Conservation (phyloP, 2,888 invertebrate species). For the Cartodere bifasciata region DNA sequence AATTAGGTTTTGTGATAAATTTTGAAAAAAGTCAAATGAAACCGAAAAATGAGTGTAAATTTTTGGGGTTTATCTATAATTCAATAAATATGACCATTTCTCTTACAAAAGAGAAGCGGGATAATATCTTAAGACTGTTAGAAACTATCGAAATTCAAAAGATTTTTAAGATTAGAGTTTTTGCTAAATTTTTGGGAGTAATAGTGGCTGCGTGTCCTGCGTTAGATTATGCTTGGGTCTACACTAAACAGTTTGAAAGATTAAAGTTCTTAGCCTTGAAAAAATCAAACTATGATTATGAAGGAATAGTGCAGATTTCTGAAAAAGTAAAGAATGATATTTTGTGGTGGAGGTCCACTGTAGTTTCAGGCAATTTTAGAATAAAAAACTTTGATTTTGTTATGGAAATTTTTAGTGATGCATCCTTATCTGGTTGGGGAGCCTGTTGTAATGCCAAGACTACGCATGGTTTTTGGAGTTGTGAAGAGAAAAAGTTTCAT, state of each 20-base stretch:
- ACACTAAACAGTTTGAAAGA: conserved; percentile 12
- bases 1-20: conserved; percentile 16
- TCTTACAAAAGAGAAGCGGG: conserved; percentile 7
- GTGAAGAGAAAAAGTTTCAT: conserved; percentile 10
- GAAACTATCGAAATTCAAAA: conserved; percentile 5
- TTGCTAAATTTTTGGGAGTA: conserved; percentile 11
- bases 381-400: conserved; percentile 1
- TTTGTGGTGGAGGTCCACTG: conserved; percentile 2
- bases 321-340: background rate
- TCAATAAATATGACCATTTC: conserved; percentile 9
- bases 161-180: conserved; percentile 8
- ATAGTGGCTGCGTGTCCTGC: conserved; percentile 13
- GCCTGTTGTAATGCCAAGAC: conserved; percentile 10
- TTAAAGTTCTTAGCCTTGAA: conserved; percentile 11
- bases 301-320: conserved; percentile 5
- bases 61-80: conserved; percentile 14
- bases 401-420: conserved; percentile 13
- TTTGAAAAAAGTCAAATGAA: conserved; percentile 11
- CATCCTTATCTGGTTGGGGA: conserved; percentile 17
- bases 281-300: conserved; percentile 9
- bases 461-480: conserved; percentile 16
- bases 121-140: conserved; percentile 6
- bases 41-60: conserved; percentile 13
- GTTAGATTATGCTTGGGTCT: conserved; percentile 12
- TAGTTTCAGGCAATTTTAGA: background rate